Base-by-base conservation (phyloP, 2,113 vertebrate genomes). In the Scytalopus superciliaris region DNA sequence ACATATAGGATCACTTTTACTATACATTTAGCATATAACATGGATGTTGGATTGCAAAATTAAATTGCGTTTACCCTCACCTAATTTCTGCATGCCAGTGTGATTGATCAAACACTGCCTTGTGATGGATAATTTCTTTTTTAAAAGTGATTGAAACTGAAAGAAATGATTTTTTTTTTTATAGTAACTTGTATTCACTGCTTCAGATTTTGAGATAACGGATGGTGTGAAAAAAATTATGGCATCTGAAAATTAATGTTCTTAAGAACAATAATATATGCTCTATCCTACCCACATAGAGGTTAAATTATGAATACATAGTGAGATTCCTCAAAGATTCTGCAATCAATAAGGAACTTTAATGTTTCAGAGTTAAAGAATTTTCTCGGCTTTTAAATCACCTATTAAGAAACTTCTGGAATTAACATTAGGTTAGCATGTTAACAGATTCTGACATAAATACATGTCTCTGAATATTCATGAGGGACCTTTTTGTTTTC, bases 401-500 rank as follows among this genome's bases (percentile, higher is more conserved):
- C 0, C 10, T 23, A 11, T 24, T 28, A 59, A n/a, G 35, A 60
- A 94, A 73, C 4, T 64, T 79, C 9, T 75, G 27, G 4, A 72
- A 63, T n/a, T 64, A 76, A 63, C 44, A 44, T 60, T 40, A 56
- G 14, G 15, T 68, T 69, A 30, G 14, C 8, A 1, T 35, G 4
- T 52, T 87, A 56, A 66, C 12, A 81, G 42, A 77, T 33, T 19
- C 13, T 55, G 23, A 39, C 8, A 14, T 35, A 12, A 79, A 72
- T 49, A 28, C 6, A 10, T 7, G 6, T 44, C 12, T 7, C 9
- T 0, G 0, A 33, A 52, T 64, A 56, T 50, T 90, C 44, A 72
- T 2, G 6, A 40, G 19, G 72, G 5, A 73, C 4, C 6, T 23
- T 40, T 72, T 15, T 62, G 62, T 49, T 57, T 72, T 39, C 31